These are phyloP conservation scores for Suncus etruscus DNA, from an alignment of 2,113 vertebrate species.

Conservation along the genomic window DNA sequence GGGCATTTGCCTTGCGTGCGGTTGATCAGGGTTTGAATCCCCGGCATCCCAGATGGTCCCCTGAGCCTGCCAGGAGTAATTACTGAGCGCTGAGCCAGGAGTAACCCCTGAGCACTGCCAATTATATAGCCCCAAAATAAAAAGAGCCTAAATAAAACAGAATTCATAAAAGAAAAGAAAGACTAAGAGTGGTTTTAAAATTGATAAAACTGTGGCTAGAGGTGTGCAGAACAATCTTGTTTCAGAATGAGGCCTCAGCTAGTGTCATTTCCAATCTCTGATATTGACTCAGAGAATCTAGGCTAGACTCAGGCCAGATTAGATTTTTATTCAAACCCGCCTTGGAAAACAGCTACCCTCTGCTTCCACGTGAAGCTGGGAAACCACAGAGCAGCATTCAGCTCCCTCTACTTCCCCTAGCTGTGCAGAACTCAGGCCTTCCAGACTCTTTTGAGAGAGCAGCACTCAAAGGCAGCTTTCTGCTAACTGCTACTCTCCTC, in stretches of 20 bases:
- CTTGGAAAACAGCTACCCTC: slow-evolving; percentile 50
- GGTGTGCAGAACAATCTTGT: background rate
- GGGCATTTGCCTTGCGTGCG: no score
- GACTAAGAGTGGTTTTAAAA: background rate
- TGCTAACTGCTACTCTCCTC: background rate
- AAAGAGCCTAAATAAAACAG: background rate
- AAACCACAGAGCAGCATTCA: background rate
- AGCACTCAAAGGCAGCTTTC: background rate
- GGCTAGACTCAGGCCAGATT: background rate
- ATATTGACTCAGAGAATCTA: slow-evolving; percentile 31
- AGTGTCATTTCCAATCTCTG: background rate
- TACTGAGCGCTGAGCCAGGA: no score
- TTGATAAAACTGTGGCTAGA: background rate
- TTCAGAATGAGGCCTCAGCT: background rate
- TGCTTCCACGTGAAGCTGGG: background rate
- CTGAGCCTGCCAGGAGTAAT: no score
- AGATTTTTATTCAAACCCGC: slow-evolving; percentile 32
- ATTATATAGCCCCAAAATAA: slow-evolving; percentile 32
- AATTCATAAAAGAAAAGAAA: slow-evolving; percentile 7
- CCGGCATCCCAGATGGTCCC: no score
- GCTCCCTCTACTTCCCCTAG: background rate
- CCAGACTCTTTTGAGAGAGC: background rate
- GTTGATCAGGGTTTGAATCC: no score
- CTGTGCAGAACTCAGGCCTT: background rate
- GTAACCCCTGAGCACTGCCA: background rate